Conservation (phyloP, 2,113 vertebrate genomes). For the Rhea americana region DNA sequence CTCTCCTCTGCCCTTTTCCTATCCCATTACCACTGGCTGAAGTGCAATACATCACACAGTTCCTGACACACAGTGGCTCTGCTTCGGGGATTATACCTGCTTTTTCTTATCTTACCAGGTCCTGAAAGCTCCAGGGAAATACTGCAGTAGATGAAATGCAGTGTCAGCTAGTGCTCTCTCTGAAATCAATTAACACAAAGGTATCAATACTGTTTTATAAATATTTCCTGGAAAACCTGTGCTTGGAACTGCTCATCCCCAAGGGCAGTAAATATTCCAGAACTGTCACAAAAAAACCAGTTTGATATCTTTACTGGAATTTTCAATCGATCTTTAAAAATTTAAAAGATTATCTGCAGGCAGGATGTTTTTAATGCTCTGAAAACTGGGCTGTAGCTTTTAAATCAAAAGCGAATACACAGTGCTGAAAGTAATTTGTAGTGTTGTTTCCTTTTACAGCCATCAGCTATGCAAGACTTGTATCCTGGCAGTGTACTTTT, state of each 20-base stretch:
- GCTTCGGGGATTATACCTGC: background rate
- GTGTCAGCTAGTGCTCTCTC: rapidly evolving
- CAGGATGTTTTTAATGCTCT: background rate
- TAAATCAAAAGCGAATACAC: background rate
- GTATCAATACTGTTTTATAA: background rate
- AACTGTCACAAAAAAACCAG: background rate
- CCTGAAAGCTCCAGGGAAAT: background rate
- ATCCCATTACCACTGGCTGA: background rate
- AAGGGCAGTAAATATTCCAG: background rate
- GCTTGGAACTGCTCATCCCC: background rate
- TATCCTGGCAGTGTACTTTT: background rate
- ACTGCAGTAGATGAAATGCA: background rate
- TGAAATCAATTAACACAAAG: background rate
- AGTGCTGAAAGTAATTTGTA: background rate
- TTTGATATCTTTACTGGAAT: background rate
- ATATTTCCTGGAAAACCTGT: rapidly evolving
- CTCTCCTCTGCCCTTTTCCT: background rate
- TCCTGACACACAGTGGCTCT: background rate
- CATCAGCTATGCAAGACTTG: background rate
- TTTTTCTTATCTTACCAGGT: background rate
- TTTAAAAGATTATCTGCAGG: background rate
- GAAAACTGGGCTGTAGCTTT: background rate
- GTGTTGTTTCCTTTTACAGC: background rate
- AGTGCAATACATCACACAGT: rapidly evolving
- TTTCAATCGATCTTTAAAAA: background rate